Percentiles rank a stretch among this genome's conserved stretches.
These are phyloP conservation scores for Euplagia quadripunctaria DNA, from an alignment of 2,888 invertebrate genomes.

Conservation along the genomic window DNA sequence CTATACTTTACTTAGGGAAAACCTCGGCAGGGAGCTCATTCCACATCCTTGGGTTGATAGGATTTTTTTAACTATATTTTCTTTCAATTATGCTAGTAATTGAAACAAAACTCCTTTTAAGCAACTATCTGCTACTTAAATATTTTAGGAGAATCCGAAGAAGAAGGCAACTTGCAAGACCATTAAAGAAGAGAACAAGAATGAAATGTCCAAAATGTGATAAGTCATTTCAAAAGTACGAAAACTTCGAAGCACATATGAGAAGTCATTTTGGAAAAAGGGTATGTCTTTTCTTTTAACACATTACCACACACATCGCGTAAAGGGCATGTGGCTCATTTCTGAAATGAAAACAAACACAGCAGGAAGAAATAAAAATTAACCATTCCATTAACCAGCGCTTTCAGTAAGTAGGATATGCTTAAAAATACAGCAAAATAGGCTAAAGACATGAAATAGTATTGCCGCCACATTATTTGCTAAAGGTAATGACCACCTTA, in stretches of 20 bases:
- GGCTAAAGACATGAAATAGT: too few species aligned
- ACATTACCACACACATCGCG: not conserved
- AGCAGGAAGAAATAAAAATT: too few species aligned
- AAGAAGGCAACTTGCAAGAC: constrained; percentile 52
- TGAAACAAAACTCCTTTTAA: not conserved
- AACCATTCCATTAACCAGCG: too few species aligned
- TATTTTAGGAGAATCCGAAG: constrained; percentile 62
- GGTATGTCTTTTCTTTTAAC: constrained; percentile 55
- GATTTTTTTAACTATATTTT: not conserved
- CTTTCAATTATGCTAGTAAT: not conserved
- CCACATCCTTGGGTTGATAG: too few species aligned
- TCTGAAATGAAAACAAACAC: not conserved
- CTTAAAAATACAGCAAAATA: too few species aligned
- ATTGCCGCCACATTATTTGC: too few species aligned
- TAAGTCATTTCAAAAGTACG: constrained; percentile 82
- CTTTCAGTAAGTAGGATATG: too few species aligned
- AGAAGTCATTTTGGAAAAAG: constrained; percentile 84
- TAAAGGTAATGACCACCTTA: too few species aligned
- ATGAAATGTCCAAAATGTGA: constrained; percentile 84
- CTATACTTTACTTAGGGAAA: not conserved
- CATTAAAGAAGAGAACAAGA: constrained; percentile 63
- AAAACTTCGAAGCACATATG: constrained; percentile 84
- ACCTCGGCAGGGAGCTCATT: not conserved
- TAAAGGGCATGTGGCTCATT: not conserved
- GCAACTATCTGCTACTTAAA: not conserved